phyloP scores from a whole-genome alignment of 2,888 invertebrate species.

The Melieria picta region DNA sequence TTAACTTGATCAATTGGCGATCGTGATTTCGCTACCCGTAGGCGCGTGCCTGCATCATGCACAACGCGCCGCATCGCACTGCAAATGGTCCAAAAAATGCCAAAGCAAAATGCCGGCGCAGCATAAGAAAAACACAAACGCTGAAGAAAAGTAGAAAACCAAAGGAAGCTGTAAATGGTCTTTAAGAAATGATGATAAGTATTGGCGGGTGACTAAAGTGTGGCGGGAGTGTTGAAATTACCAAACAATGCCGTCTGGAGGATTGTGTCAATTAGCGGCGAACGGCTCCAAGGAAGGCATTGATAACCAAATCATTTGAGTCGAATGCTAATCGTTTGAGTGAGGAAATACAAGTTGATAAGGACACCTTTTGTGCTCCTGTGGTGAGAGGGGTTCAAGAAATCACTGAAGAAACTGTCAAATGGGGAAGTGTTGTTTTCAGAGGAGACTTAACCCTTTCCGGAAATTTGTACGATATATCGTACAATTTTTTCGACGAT shows the following conservation, averaged over 20 bases:
- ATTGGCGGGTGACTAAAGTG: conserved; percentile 16
- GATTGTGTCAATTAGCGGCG: too few relatives aligned
- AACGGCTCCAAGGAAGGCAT: too few relatives aligned
- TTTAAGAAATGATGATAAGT: background rate
- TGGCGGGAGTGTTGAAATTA: conserved; percentile 9
- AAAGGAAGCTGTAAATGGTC: conserved; percentile 19
- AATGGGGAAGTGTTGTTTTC: too few relatives aligned
- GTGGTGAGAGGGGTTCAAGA: too few relatives aligned
- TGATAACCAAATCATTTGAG: too few relatives aligned
- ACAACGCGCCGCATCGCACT: background rate
- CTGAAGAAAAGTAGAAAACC: background rate
- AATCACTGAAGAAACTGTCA: too few relatives aligned
- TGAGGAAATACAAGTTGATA: too few relatives aligned
- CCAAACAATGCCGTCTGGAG: background rate
- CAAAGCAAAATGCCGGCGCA: background rate
- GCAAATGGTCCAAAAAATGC: background rate
- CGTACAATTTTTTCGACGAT: too few relatives aligned
- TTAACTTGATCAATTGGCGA: conserved; percentile 35
- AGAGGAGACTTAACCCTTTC: too few relatives aligned
- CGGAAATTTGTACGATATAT: too few relatives aligned
- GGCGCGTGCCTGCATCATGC: conserved; percentile 51
- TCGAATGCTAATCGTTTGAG: too few relatives aligned
- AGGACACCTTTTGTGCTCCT: too few relatives aligned
- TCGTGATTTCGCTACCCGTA: conserved; percentile 53
- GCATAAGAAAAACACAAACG: background rate